Base-by-base conservation (phyloP, 2,797 vertebrate species). In the Sebastes itinus region DNA sequence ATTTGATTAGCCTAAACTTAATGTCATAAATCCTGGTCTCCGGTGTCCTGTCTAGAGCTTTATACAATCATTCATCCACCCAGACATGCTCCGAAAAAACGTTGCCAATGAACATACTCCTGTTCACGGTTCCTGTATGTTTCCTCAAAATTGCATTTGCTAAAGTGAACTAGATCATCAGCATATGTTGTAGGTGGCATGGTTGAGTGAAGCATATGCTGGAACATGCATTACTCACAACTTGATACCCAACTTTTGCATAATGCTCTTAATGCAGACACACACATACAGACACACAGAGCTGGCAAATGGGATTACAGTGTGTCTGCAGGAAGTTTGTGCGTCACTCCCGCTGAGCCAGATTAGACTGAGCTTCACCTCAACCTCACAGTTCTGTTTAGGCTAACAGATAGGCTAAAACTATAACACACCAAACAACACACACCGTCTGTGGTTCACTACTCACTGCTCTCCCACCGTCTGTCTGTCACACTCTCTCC, bases 301-400 rank as follows among this genome's bases (percentile, higher is more conserved):
- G 58, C 20, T 77, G 49, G 60, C 79, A 91, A 92, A 94, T 89
- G 81, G 86, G 93, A 94, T 95, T 94, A 95, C 28, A 35, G 82
- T 84, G 78, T 84, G 90, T 91, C 86, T 92, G 86, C 74, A 88
- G 85, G 58, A 77, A 75, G 68, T 85, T 73, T 82, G 85, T 94
- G 92, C 92, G 92, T 95, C 94, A 95, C 85, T 87, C 77, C 78
- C 2, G 59, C 90, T 95, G 93, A 95, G 93, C 94, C 93, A 92
- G 95, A 95, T 95, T 94, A 95, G 70, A 88, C 80, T 86, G 90
- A 89, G 84, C 87, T 77, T 85, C 88, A 84, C 72, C 80, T 84
- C 81, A 75, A 80, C 86, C 79, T 75, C 62, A 14, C 81, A 87
- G 75, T 60, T 85, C 88, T 86, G 84, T 76, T 75, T 22, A 60